Percentiles rank a stretch among this genome's conserved stretches.
Conservation (phyloP, 2,113 vertebrate genomes). For the Aythya baeri region DNA sequence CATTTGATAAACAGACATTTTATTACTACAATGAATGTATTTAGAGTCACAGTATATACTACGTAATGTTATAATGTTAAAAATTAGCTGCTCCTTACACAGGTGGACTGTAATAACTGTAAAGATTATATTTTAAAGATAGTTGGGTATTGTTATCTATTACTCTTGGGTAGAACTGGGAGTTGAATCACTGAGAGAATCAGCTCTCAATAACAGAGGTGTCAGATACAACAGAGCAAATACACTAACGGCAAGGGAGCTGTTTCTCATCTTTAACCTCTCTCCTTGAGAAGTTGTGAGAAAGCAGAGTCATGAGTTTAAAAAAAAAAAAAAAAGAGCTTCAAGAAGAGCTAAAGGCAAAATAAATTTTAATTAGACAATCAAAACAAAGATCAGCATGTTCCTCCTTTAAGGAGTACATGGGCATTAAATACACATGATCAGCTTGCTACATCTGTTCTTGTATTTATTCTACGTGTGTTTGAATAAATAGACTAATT, state of each 20-base stretch:
- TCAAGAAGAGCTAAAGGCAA: neutral
- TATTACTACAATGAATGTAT: neutral
- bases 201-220: neutral
- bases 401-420: neutral
- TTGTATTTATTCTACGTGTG: neutral
- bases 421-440: neutral
- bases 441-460: neutral
- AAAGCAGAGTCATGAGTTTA: neutral
- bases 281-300: neutral
- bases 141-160: neutral
- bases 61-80: neutral
- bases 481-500: neutral
- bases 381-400: constrained; percentile 4
- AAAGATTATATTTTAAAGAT: neutral
- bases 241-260: neutral
- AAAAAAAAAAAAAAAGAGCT: neutral
- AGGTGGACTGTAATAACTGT: neutral
- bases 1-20: neutral
- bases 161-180: neutral
- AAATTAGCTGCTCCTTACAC: neutral
- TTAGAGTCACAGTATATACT: neutral
- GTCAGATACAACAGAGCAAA: neutral
- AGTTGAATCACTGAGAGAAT: neutral
- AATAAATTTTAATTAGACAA: neutral
- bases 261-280: neutral